These are phyloP conservation scores for Thinocorus orbignyianus DNA, from an alignment of 2,113 vertebrate species.

Conservation along the genomic window DNA sequence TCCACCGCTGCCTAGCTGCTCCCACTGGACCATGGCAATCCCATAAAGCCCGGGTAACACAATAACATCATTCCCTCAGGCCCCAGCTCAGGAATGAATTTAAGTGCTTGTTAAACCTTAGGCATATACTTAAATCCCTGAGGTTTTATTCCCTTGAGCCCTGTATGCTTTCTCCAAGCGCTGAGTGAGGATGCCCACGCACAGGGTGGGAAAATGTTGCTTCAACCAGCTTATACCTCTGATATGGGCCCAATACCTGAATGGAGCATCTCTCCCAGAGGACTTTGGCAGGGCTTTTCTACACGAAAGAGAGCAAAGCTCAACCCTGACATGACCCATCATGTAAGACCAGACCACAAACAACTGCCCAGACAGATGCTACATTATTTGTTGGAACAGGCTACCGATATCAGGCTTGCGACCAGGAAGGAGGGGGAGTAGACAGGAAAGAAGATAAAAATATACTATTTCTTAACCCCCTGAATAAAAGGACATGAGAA, in stretches of 20 bases:
- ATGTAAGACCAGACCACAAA: constrained; percentile 1
- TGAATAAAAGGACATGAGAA: constrained; percentile 11
- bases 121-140: neutral
- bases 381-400: constrained; percentile 50
- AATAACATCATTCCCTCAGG: neutral
- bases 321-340: neutral
- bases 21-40: neutral
- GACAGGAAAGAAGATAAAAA: constrained; percentile 7
- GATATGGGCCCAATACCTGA: neutral
- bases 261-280: neutral
- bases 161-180: rapidly evolving
- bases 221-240: neutral
- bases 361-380: neutral
- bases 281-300: neutral
- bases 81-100: neutral
- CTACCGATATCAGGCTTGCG: neutral
- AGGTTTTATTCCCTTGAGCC: neutral
- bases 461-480: neutral
- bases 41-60: neutral
- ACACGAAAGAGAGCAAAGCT: neutral
- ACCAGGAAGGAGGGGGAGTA: constrained; percentile 3
- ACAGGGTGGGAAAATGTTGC: neutral
- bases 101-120: neutral
- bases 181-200: neutral
- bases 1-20: neutral